phyloP scores from a whole-genome alignment of 2,113 vertebrate species.

The Cromileptes altivelis region DNA sequence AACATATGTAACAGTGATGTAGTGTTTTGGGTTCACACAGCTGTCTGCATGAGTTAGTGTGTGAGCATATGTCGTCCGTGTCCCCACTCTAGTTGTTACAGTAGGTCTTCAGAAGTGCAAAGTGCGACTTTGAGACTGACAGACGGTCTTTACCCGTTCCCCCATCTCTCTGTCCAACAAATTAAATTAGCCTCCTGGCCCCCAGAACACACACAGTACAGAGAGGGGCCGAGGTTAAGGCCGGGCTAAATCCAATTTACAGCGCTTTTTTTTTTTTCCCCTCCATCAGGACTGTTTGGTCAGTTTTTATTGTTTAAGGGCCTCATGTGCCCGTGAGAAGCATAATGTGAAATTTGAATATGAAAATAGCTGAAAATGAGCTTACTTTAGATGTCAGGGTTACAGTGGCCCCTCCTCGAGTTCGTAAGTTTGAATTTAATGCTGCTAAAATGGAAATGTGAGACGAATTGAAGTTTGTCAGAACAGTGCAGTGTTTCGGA shows the following conservation, averaged over 20 bases:
- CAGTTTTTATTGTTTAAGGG: slow-evolving; percentile 52
- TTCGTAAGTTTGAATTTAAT: neutral
- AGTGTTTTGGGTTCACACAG: slow-evolving; percentile 32
- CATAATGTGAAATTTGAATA: slow-evolving; percentile 52
- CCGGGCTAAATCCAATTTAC: slow-evolving; percentile 92
- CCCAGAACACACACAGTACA: slow-evolving; percentile 81
- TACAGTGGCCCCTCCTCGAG: neutral
- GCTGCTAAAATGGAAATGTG: neutral
- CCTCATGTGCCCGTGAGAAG: slow-evolving; percentile 54
- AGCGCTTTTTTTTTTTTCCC: slow-evolving; percentile 28
- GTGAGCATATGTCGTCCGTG: slow-evolving; percentile 55
- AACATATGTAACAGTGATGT: slow-evolving; percentile 22
- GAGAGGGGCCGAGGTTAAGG: slow-evolving; percentile 81
- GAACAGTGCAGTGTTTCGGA: too few relatives aligned
- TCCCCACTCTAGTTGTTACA: slow-evolving; percentile 64
- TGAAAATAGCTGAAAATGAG: slow-evolving; percentile 58
- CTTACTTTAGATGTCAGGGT: slow-evolving; percentile 19
- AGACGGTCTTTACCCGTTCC: slow-evolving; percentile 78
- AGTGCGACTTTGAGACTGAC: slow-evolving; percentile 78
- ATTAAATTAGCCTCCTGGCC: slow-evolving; percentile 86
- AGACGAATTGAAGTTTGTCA: neutral
- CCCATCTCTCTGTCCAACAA: slow-evolving; percentile 75
- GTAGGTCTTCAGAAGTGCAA: slow-evolving; percentile 78
- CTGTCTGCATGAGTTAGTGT: slow-evolving; percentile 45
- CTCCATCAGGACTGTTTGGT: slow-evolving; percentile 65